These are phyloP conservation scores for Dasysyrphus tricinctus DNA, from an alignment of 2,888 invertebrate species.

Conservation along the genomic window DNA sequence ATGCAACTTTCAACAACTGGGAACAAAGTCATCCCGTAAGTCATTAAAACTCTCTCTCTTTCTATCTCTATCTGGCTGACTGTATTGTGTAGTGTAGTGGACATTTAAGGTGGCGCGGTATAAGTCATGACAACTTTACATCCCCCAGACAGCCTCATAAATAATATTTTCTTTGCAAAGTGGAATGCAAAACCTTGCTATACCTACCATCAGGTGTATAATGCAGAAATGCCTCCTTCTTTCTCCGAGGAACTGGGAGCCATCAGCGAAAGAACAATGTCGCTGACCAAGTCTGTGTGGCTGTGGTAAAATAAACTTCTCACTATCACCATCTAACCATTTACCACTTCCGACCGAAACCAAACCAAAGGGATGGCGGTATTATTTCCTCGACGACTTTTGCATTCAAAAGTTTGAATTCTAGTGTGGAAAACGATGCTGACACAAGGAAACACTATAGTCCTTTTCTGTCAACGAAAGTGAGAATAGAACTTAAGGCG, in stretches of 20 bases:
- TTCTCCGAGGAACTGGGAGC: constrained; percentile 11
- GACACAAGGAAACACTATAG: constrained; percentile 60
- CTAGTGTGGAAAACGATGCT: constrained; percentile 72
- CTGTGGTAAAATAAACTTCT: constrained; percentile 47
- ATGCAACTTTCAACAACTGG: constrained; percentile 31
- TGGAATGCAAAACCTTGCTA: constrained; percentile 62
- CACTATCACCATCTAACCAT: constrained; percentile 14
- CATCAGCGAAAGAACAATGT: constrained; percentile 64
- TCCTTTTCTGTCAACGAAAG: constrained; percentile 72
- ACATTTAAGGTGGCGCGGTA: constrained; percentile 67
- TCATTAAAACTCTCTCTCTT: constrained; percentile 53
- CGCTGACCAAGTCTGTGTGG: constrained; percentile 71
- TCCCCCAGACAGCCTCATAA: constrained; percentile 67
- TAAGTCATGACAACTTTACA: constrained; percentile 60
- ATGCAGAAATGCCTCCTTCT: constrained; percentile 63
- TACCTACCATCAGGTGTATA: constrained; percentile 60
- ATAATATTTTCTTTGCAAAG: constrained; percentile 70
- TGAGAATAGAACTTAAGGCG: constrained; percentile 55
- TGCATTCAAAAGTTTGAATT: constrained; percentile 71
- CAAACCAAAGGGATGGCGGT: background rate
- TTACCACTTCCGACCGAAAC: constrained; percentile 5
- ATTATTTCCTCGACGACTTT: constrained; percentile 36
- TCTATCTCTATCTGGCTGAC: background rate
- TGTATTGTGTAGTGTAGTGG: constrained; percentile 41
- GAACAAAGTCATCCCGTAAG: constrained; percentile 39